Base-by-base conservation (phyloP, 2,888 invertebrate genomes). In the Mimumesa dahlbomi region DNA sequence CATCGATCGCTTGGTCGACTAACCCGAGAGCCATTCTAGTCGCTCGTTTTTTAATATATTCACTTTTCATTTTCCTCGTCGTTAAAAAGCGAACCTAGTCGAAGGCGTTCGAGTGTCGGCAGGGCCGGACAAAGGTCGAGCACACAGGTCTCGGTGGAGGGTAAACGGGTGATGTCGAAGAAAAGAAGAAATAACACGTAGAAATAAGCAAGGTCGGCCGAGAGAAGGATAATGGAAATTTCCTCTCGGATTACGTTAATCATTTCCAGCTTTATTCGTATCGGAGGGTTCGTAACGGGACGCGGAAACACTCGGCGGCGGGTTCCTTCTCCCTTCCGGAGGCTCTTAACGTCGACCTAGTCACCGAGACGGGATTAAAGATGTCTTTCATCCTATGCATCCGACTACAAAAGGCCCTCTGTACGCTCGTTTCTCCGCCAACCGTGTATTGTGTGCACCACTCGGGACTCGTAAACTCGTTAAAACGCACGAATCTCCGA, bases 241-340 rank as follows among this genome's bases (percentile, higher is more conserved):
- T 61, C 36, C 49, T 4, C 9, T 45, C 42, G 57, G 71, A 59
- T 75, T 65, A 46, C 56, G 59, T 50, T 75, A 75, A 77, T 78
- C 71, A 40, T 42, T 59, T 19, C 21, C 16, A 18, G 43, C 58
- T 75, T 52, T 56, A 59, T 22, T 31, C 40, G 18, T 42, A 58
- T 65, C 59, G 38, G 62, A 34, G 19, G 9, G 49, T 13, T 38
- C 61, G 21, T 50, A 22, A 34, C 42, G 50, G 61, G 61, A 62
- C 36, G 40, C 79, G 79, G 76, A 79, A 79, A 70, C n/a, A n/a
- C n/a, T n/a, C n/a, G n/a, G n/a, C 66, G 58, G n/a, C 45, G 43
- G n/a, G 58, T 78, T 73, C 75, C 66, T 63, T 22, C 40, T 57
- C 61, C 59, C 36, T 21, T 42, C 21, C n/a, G n/a, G n/a, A n/a